Base-by-base conservation (phyloP, 2,888 invertebrate genomes). In the Caenorhabditis zanzibari region DNA sequence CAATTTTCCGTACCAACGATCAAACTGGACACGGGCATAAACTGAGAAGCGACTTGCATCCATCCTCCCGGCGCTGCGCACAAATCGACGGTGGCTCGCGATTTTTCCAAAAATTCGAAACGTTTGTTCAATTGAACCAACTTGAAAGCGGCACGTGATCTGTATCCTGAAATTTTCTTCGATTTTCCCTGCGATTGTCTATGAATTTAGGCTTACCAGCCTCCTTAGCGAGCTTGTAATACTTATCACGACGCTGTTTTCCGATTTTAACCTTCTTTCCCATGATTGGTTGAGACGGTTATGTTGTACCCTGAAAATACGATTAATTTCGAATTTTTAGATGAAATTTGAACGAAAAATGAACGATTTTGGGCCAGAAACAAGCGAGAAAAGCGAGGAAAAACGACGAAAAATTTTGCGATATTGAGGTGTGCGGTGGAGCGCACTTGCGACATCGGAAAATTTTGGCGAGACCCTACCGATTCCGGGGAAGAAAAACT, bases 101-200 rank as follows among this genome's bases (percentile, higher is more conserved):
- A 96, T 92, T 95, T 96, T 94, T 98, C 96, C 7, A 99, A 94
- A 93, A 99, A 99, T 72, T 96, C 96, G 94, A 96, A 99, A 93
- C 97, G 97, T 85, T 98, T 95, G 93, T 99, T 99, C 69, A 99
- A 93, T 93, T 99, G 99, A 85, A 99, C 96, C 89, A 99, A 95
- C 93, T 99, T 99, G 94, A 99, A 99, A n/a, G 99, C 97, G 90
- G 99, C 97, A 94, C 99, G 95, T 88, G 98, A 97, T 88, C 99
- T 95, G 93, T 95, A 99, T 90, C 99, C 97, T 97, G 92, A 38
- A 38, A 38, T 72, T 61, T 35, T 32, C n/a, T 0, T 3, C 10
- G 32, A 72, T 59, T 41, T 58, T 80, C 24, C n/a, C 12, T 4
- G 24, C 28, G 52, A 66, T 19, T 58, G n/a, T 24, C 54, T 56